Evolutionary conservation across 1,140 invertebrate genomes (phyloP), one percentile per base, ranked within the genome.

Genomic region (Grapholita molesta): DNA sequence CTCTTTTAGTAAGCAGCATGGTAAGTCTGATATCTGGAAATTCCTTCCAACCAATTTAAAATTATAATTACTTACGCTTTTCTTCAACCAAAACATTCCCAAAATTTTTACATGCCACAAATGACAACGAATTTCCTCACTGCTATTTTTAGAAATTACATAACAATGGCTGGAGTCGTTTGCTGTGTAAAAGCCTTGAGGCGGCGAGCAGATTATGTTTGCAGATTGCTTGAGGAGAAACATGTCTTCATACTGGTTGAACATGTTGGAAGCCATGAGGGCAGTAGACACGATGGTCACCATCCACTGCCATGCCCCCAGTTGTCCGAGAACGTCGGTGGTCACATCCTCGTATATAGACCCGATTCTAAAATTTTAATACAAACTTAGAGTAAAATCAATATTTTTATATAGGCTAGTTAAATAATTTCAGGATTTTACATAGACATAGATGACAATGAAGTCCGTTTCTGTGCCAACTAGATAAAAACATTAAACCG

Each of bases 261-360:
- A 82, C n/a, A 86, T 72, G 18, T 77, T 72, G 4, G 83, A 70
- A 23, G 79, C 48, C 72, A 81, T 77, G 8, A 85, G 72, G 1
- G 74, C 69, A 4, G 80, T 79, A 24, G 81, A 78, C 3, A 84
- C 52, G 28, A 87, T 71, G 15, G 83, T 85, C 12, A 89, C 82
- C 15, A 88, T 70, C 84, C 85, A 89, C 71, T 91, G 87, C 87
- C 86, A 91, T 9, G 71, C 61, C 2, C 89, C 87, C 32, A 89
- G 88, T 3, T 78, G 75, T n/a, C 87, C 89, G 25, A 89, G 64
- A 11, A 89, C 82, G 61, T 91, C 85, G 1, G 83, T 84, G 7
- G 87, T 89, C 8, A 89, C 83, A 72, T 91, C 89, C 80, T 90
- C 87, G 64, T 86, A 76, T 25, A 90, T 76, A 0, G 87, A 88